These are phyloP conservation scores for Sciurus niger DNA, from an alignment of 2,113 vertebrate species.

Conservation along the genomic window DNA sequence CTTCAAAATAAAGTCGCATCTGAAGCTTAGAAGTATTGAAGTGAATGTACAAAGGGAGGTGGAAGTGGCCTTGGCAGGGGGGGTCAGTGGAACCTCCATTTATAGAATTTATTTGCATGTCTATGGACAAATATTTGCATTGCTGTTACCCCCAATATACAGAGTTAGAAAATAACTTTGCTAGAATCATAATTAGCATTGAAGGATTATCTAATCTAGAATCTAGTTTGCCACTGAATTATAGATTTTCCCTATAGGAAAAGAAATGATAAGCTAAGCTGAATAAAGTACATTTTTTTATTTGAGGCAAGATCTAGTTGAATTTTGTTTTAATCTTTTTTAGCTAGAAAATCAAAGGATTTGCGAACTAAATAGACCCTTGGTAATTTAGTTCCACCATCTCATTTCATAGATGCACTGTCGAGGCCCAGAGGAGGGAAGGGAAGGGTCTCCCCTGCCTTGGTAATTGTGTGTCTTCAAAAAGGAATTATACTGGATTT, in stretches of 20 bases:
- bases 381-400: not conserved
- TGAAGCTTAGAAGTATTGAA: not conserved
- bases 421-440: not conserved
- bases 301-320: slow-evolving; percentile 30
- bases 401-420: not conserved
- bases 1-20: not conserved
- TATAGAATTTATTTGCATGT: slow-evolving; percentile 13
- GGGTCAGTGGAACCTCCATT: not conserved
- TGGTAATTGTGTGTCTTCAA: not conserved
- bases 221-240: slow-evolving; percentile 4
- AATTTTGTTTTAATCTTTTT: slow-evolving; percentile 21
- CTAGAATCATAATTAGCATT: not conserved
- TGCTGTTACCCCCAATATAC: not conserved
- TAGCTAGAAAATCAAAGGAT: not conserved
- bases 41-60: not conserved
- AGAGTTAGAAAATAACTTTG: not conserved
- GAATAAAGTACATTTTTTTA: not conserved
- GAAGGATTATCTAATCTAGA: not conserved
- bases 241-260: not conserved
- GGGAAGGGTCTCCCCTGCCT: not conserved
- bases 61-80: not conserved
- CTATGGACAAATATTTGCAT: not conserved
- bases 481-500: not conserved
- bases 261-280: not conserved
- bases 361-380: not conserved